Base-by-base conservation (phyloP, 1,140 invertebrate genomes). In the Drosophila watanabei region DNA sequence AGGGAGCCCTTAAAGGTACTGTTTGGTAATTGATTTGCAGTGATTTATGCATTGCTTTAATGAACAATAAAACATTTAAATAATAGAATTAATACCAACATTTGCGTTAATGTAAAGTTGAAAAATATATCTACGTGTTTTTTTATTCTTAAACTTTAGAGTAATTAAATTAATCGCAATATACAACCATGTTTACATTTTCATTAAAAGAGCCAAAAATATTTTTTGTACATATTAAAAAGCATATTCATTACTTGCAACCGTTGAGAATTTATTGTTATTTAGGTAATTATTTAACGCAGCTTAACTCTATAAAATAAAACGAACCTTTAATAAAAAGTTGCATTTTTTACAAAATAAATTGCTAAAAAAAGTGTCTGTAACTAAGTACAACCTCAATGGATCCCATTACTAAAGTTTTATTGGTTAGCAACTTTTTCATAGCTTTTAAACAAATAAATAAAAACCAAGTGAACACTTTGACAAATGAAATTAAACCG, bases 401-500 rank as follows among this genome's bases (percentile, higher is more conserved):
- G 0, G 9, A 18, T 52, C 49, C n/a, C 11, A 52, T 52, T 18
- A 35, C 6, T 13, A 14, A 13, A 52, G 10, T 13, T 54, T 35
- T 33, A 52, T 20, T 0, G 2, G 0, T 18, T 52, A 14, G 10
- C 5, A 2, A 18, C 0, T 11, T 9, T 18, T 18, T 18, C 2
- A 46, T 0, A 3, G 18, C 10, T 8, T 24, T 24, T 37, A 46
- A 46, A 24, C 24, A 46, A 13, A 11, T 20, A 14, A 35, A 20
- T 54, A n/a, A 37, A 56, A 56, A 10, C 4, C 2, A 56, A 24
- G 8, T 39, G 37, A 18, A 30, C 58, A 9, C 58, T 54, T 54
- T 30, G 24, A 56, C 51, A 57, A 60, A 35, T 57, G 39, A 70
- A 56, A 75, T 70, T 66, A 49, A 60, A 64, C 30, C 35, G 48